These are phyloP conservation scores for Calameuta filiformis DNA, from an alignment of 2,888 invertebrate genomes.

Conservation along the genomic window DNA sequence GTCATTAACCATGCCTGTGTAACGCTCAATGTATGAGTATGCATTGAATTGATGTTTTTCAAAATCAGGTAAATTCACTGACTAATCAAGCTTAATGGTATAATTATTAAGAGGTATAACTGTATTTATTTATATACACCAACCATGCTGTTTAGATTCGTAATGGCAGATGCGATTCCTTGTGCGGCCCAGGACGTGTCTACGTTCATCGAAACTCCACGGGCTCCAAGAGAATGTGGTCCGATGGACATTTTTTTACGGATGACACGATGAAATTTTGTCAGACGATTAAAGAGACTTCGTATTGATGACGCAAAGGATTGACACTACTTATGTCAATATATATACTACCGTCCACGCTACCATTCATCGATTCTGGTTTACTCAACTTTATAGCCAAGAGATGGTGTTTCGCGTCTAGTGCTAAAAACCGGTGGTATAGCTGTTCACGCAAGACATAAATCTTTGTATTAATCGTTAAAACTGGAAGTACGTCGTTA, in stretches of 20 bases:
- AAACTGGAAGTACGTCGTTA: neutral
- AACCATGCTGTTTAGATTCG: constrained; percentile 53
- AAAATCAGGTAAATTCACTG: neutral
- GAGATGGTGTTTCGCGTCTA: too few relatives aligned
- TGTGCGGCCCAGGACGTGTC: constrained; percentile 73
- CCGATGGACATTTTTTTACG: constrained; percentile 36
- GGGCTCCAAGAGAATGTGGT: constrained; percentile 40
- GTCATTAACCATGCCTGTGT: neutral
- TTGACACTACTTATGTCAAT: neutral
- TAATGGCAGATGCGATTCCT: constrained; percentile 49
- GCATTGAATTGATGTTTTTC: neutral
- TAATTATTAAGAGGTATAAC: neutral
- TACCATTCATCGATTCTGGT: too few relatives aligned
- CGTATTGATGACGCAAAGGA: neutral
- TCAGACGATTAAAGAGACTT: neutral
- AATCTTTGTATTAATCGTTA: neutral
- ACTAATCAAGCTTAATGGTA: neutral
- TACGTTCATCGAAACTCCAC: constrained; percentile 68
- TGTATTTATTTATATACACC: neutral
- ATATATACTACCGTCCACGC: neutral
- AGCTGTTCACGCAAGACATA: neutral
- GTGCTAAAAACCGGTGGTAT: too few relatives aligned
- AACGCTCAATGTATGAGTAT: neutral
- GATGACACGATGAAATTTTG: neutral
- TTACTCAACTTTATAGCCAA: too few relatives aligned